Conservation (phyloP, 2,888 invertebrate genomes). For the Dexiosoma caninum region DNA sequence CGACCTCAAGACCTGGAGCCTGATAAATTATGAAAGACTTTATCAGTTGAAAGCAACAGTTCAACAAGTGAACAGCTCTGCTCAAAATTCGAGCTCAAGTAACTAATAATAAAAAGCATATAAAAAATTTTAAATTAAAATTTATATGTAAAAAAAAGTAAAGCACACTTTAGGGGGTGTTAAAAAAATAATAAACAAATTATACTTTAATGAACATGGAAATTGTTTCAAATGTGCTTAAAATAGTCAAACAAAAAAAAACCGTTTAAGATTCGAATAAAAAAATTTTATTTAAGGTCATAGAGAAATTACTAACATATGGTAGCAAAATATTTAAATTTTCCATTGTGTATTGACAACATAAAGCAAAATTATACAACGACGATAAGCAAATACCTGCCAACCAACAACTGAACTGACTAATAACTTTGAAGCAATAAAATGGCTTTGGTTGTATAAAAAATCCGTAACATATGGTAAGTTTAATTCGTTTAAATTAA, state of each 20-base stretch:
- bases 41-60: constrained; percentile 70
- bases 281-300: background rate
- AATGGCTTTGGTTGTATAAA: background rate
- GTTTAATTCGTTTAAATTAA: constrained; percentile 18
- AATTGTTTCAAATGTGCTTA: background rate
- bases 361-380: background rate
- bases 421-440: background rate
- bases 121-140: background rate
- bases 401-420: background rate
- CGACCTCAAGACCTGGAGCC: constrained; percentile 72
- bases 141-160: background rate
- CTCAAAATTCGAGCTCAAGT: constrained; percentile 48
- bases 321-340: constrained; percentile 20
- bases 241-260: background rate
- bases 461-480: constrained; percentile 56
- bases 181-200: constrained; percentile 5
- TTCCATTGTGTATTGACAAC: background rate
- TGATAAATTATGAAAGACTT: constrained; percentile 74
- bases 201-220: constrained; percentile 1
- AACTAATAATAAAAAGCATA: background rate
- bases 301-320: constrained; percentile 36
- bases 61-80: constrained; percentile 62
- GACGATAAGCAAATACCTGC: background rate
- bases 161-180: constrained; percentile 36
- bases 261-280: background rate